Base-by-base conservation (phyloP, 2,888 invertebrate genomes). In the Drosophila atripex region DNA sequence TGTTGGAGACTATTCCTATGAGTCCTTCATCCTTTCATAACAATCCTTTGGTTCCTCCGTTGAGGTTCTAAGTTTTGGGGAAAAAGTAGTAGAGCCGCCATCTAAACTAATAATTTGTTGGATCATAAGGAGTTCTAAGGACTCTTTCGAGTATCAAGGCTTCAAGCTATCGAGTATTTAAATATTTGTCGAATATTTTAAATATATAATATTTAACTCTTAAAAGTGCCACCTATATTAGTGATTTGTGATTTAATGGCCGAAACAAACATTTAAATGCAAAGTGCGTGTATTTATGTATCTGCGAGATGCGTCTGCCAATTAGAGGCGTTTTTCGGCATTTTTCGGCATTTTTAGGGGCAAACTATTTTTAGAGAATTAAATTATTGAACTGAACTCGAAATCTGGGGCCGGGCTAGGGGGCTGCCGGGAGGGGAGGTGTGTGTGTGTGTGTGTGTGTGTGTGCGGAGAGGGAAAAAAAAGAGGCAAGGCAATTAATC, bases 401-500 rank as follows among this genome's bases (percentile, higher is more conserved):
- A 45, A 59, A 79, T 60, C 41, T 49, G 55, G 78, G 59, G 59
- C 78, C 84, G 58, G 87, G 87, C 80, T 75, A 71, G 51, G 60
- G 16, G 25, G 50, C 16, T 23, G 46, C 9, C n/a, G 9, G 3
- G 14, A 12, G 12, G 21, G 21, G 21, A 23, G 21, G 16, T 32
- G 23, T n/a, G 8, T 32, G 12, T n/a, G 50, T 21, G 18, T n/a
- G n/a, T n/a, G 16, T 32, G 21, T n/a, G 8, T 32, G 12, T n/a
- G 50, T n/a, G n/a, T n/a, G n/a, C n/a, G n/a, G 9, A 21, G 51
- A 38, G 38, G 3, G 23, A 23, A 6, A 23, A 23, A 51, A n/a
- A 16, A 16, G 39, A n/a, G 70, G 64, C 70, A 56, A 46, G 61
- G 43, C 71, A 84, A 79, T 84, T 80, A 84, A 84, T 79, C 87